Evolutionary conservation across 2,113 vertebrate species (phyloP).

Genomic region (Pterocles burchelli): DNA sequence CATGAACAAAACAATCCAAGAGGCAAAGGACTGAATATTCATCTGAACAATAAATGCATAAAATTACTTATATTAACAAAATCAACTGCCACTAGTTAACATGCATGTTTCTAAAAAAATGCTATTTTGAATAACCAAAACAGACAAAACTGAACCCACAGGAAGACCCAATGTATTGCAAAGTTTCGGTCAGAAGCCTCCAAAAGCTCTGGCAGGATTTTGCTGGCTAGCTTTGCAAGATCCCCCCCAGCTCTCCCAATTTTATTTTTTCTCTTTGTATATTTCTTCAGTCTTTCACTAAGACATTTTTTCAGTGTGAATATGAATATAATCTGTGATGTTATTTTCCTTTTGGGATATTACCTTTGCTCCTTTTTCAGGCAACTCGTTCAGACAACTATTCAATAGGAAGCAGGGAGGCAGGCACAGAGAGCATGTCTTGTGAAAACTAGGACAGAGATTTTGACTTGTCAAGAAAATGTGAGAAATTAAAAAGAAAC

Average conservation of each 20-base stretch:
- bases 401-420: conserved; percentile 14
- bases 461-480: conserved; percentile 9
- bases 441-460: conserved; percentile 18
- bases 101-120: accelerated
- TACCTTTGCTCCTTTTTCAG: neutral
- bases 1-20: neutral
- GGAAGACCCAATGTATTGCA: neutral
- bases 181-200: neutral
- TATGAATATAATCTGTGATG: neutral
- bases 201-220: neutral
- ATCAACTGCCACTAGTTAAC: neutral
- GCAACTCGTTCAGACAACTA: neutral
- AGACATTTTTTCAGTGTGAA: neutral
- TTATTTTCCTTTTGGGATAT: neutral
- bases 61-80: neutral
- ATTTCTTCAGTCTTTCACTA: neutral
- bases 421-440: neutral
- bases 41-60: neutral
- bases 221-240: neutral
- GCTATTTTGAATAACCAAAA: neutral
- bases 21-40: neutral
- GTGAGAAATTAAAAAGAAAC: neutral
- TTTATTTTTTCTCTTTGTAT: neutral
- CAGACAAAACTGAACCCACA: neutral
- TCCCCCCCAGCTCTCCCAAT: accelerated